phyloP scores from a whole-genome alignment of 1,140 invertebrate genomes.

The Drosophila insularis region DNA sequence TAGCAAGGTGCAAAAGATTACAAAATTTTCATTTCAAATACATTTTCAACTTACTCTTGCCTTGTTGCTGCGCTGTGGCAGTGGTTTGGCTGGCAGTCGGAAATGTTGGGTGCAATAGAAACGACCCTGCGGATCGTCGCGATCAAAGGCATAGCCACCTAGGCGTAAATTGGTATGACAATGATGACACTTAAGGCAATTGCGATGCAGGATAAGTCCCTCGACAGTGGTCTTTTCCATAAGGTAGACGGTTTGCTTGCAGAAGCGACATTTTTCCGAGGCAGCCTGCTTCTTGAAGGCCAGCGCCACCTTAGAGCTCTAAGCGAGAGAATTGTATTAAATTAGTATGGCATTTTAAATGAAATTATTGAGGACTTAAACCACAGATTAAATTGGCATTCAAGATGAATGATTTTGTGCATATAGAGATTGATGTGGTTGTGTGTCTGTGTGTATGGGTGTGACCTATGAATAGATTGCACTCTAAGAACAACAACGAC shows the following conservation, averaged over 20 bases:
- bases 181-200: slow-evolving; percentile 88
- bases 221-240: slow-evolving; percentile 94
- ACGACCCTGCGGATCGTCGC: slow-evolving; percentile 88
- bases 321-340: background rate
- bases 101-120: slow-evolving; percentile 94
- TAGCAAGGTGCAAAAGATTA: background rate
- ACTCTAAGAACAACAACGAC: background rate
- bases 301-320: slow-evolving; percentile 85
- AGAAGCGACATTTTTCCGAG: slow-evolving; percentile 93
- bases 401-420: slow-evolving; percentile 23
- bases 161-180: slow-evolving; percentile 82
- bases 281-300: slow-evolving; percentile 86
- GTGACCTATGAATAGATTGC: too few relatives aligned
- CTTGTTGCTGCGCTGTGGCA: slow-evolving; percentile 68
- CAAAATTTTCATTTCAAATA: background rate
- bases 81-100: slow-evolving; percentile 84
- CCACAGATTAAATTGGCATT: background rate
- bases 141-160: slow-evolving; percentile 88
- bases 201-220: slow-evolving; percentile 93
- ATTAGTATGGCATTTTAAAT: too few relatives aligned
- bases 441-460: slow-evolving; percentile 11
- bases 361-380: too few relatives aligned
- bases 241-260: slow-evolving; percentile 92
- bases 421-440: slow-evolving; percentile 22
- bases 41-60: slow-evolving; percentile 42